Conservation (phyloP, 2,797 vertebrate species). For the Acanthis flammea region DNA sequence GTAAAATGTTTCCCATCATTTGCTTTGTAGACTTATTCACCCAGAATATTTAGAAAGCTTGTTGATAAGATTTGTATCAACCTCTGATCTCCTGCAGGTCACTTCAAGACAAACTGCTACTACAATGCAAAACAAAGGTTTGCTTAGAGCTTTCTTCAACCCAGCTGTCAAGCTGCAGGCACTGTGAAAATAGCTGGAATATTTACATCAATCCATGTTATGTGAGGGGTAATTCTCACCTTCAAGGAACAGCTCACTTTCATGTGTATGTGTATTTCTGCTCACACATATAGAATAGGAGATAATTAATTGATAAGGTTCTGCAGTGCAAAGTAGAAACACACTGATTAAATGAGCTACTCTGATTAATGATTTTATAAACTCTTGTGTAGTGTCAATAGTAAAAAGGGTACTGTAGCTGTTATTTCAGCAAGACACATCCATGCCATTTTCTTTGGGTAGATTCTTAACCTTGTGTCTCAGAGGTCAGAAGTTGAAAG, state of each 20-base stretch:
- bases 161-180: neutral
- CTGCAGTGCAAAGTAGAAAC: neutral
- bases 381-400: neutral
- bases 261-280: neutral
- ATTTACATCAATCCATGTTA: neutral
- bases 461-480: neutral
- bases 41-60: neutral
- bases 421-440: neutral
- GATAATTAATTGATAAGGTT: neutral
- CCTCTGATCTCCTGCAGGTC: neutral
- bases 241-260: neutral
- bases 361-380: neutral
- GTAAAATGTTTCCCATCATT: neutral
- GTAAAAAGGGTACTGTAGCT: neutral
- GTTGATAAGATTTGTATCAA: neutral
- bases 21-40: neutral
- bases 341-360: neutral
- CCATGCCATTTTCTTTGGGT: neutral
- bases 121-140: neutral
- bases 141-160: constrained; percentile 5
- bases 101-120: neutral
- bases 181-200: neutral
- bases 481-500: neutral
- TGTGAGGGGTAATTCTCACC: neutral
- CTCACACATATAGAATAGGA: neutral